Evolutionary conservation across 2,113 vertebrate species (phyloP).

Genomic region (Argyrosomus japonicus): DNA sequence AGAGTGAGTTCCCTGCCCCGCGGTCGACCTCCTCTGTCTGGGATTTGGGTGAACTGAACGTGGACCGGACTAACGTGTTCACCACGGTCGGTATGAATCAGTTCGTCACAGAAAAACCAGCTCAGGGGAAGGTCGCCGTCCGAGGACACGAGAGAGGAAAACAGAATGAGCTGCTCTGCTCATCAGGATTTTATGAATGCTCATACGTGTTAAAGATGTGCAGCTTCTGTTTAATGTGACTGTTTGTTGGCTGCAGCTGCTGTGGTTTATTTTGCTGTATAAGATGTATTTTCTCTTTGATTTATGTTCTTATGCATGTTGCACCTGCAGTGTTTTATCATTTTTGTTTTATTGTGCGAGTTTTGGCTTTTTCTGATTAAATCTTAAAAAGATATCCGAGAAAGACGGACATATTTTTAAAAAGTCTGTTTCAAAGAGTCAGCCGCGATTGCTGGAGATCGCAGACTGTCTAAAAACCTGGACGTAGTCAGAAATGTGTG

Average conservation of each 20-base stretch:
- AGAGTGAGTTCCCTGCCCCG: background rate
- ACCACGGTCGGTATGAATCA: constrained; percentile 48
- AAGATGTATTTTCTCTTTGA: background rate
- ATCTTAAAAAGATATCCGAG: background rate
- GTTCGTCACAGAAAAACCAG: constrained; percentile 2
- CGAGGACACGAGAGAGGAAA: background rate
- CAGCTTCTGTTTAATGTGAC: background rate
- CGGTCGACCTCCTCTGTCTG: background rate
- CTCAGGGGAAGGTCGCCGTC: constrained; percentile 58
- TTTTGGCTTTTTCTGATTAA: background rate
- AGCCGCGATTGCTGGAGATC: no score
- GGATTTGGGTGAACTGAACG: constrained; percentile 19
- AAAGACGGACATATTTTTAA: background rate
- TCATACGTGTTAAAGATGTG: background rate
- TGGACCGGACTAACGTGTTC: constrained; percentile 1
- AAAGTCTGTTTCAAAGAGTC: no score
- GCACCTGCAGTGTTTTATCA: background rate
- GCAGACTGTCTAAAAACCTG: background rate
- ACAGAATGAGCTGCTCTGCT: background rate
- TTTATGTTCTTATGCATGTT: background rate
- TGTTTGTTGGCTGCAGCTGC: background rate
- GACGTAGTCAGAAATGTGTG: no score
- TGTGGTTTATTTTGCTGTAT: background rate
- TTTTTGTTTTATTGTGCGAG: background rate
- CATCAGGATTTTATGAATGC: background rate